phyloP scores from a whole-genome alignment of 2,888 invertebrate genomes.

The Diogma glabrata region DNA sequence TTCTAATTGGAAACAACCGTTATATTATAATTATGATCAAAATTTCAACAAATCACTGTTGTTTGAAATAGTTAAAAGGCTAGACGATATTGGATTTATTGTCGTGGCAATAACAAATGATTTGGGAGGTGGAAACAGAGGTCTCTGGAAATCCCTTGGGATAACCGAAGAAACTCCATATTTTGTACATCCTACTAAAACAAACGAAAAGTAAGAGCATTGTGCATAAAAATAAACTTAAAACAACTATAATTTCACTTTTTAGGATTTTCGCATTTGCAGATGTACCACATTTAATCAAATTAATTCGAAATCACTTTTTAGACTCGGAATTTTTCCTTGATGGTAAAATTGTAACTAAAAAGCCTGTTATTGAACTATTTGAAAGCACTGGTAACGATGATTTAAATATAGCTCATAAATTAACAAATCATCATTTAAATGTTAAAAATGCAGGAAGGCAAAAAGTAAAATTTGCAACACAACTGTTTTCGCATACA shows the following conservation, averaged over 20 bases:
- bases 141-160: neutral
- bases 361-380: slow-evolving; percentile 1
- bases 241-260: no score
- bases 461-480: slow-evolving; percentile 16
- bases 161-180: neutral
- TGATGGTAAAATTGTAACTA: neutral
- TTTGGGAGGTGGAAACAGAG: slow-evolving; percentile 9
- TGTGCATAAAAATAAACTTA: no score
- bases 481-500: slow-evolving; percentile 22
- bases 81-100: slow-evolving; percentile 5
- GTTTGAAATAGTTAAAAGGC: slow-evolving; percentile 14
- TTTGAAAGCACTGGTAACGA: neutral
- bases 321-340: neutral
- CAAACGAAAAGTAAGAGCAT: neutral
- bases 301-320: neutral
- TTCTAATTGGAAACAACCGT: slow-evolving; percentile 14
- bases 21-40: slow-evolving; percentile 14
- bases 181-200: neutral
- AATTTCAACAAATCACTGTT: slow-evolving; percentile 10
- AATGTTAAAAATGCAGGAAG: slow-evolving; percentile 11
- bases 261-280: no score
- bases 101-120: neutral
- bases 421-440: slow-evolving; percentile 1
- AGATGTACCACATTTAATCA: no score
- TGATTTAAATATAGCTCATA: slow-evolving; percentile 7